Conservation (phyloP, 2,113 vertebrate genomes). For the Carlito syrichta region DNA sequence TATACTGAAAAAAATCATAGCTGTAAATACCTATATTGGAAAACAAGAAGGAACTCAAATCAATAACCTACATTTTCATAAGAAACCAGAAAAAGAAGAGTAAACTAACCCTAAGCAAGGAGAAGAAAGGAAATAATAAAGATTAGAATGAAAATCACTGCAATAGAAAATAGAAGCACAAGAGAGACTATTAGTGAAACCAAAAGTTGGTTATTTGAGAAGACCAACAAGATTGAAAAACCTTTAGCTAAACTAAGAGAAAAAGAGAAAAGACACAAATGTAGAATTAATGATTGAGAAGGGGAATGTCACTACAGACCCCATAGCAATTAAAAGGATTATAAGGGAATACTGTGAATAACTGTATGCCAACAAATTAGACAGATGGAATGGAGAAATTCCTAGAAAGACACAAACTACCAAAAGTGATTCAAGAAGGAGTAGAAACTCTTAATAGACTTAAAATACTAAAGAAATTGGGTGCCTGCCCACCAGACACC, state of each 20-base stretch:
- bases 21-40: not conserved
- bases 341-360: not conserved
- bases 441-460: not conserved
- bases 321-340: not conserved
- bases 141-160: not conserved
- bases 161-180: not conserved
- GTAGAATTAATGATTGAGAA: not conserved
- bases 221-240: not conserved
- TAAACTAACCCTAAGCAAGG: not conserved
- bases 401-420: not conserved
- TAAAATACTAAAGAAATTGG: too few species aligned
- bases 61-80: not conserved
- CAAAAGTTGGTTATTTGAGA: not conserved
- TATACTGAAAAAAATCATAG: not conserved
- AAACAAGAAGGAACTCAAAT: not conserved
- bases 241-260: not conserved
- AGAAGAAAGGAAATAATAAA: not conserved
- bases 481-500: too few species aligned
- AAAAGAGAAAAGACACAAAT: not conserved
- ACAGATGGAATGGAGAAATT: not conserved
- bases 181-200: not conserved
- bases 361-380: not conserved
- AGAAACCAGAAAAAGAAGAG: constrained; percentile 75
- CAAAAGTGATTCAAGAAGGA: not conserved
- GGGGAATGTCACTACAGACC: not conserved